Base-by-base conservation (phyloP, 35 echinoderm and acorn worm species). In the Amphiura filiformis region DNA sequence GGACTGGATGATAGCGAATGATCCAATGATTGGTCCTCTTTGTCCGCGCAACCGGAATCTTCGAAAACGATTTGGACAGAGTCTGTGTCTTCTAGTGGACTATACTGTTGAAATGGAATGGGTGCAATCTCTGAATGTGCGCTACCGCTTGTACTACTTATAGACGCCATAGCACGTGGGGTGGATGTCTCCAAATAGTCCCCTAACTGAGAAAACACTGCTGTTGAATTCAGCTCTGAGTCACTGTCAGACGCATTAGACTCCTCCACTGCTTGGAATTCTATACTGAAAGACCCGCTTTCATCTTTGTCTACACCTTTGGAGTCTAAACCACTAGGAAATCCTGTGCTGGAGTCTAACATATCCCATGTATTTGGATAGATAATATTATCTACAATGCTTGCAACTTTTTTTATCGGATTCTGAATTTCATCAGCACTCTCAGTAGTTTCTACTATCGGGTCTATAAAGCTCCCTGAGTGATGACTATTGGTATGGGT, bases 231-330 rank as follows among this genome's bases (percentile, higher is more conserved):
- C 36, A 76, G 11, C 31, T 64, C 90, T 30, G 79, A 31, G 26
- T 84, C 65, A 37, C 35, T 20, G 13, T 92, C 34, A 28, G 11
- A 13, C 15, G 85, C 83, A 23, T 85, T 84, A 17, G 61, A 70
- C 9, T 70, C 61, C 7, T 70, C 61, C 11, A 70, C 61, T 26
- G 61, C 61, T 70, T 82, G 75, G 32, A 91, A 92, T 33, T 89
- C 90, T 1, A 92, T 86, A 87, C 94, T 92, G 44, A 91, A 95
- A 39, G 94, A 91, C 7, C 89, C 90, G 37, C 93, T 95, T 32
- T 92, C 91, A 1, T 97, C 94, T 17, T 70, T 70, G 2, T 70
- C 61, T 52, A 52, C 44, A 20, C 44, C 20, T 52, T 7, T 11
- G 7, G 44, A 52, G 44, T 52, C 44, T 23, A 11, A 18, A 15